Base-by-base conservation (phyloP, 2,888 invertebrate species). In the Creontiades dilutus region DNA sequence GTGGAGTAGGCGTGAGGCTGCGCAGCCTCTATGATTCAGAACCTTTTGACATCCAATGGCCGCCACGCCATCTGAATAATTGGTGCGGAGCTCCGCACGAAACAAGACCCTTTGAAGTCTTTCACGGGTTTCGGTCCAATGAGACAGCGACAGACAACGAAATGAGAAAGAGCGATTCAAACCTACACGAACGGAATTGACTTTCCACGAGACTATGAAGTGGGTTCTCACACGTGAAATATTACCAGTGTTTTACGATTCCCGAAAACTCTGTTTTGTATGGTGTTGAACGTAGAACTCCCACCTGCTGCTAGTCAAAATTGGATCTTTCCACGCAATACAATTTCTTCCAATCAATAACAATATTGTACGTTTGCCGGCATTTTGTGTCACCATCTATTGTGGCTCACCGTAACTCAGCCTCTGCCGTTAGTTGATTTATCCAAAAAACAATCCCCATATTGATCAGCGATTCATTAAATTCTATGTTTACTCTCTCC, bases 21-120 rank as follows among this genome's bases (percentile, higher is more conserved):
- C 5, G 12, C 23, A 23, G 27, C 68, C 61, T 12, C 23, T 68
- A 23, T 23, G 9, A 12, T 68, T 68, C 23, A 19, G 27, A 68
- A 11, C 23, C 23, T 23, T 68, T 11, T 68, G 23, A 68, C 68
- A 0, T 19, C 68, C 27, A 12, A 57, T 5, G 23, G 68, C 11
- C 12, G 68, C 68, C 68, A 68, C 68, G 7, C 78, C 7, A 78
- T 78, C 78, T 78, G 78, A 78, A 78, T 78, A 78, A 78, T 78
- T 78, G 78, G 78, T 46, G 37, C 14, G 46, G 47, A 46, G 19
- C 46, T 4, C 75, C 3, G 27, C 28, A 76, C 78, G 78, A 78
- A 27, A 78, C n/a, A 78, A 78, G 37, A 46, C 46, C 78, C 78
- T 78, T 78, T 78, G 78, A 78, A 37, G 78, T 78, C 28, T 19